Percentiles rank a stretch among this genome's conserved stretches.
Conservation (phyloP, 2,797 vertebrate species). For the Schizopygopsis pylzovi region DNA sequence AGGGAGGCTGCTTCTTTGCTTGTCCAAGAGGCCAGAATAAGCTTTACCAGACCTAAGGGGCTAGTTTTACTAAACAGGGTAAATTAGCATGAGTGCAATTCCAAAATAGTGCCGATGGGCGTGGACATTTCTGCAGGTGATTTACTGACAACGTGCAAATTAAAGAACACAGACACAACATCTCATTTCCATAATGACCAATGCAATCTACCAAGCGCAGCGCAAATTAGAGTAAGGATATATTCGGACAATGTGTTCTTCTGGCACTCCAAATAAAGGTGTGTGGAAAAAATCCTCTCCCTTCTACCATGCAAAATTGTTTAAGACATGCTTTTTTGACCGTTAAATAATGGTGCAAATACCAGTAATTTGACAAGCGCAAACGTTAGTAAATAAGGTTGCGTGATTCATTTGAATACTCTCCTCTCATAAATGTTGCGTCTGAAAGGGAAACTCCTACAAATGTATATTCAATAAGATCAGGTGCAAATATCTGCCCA, state of each 20-base stretch:
- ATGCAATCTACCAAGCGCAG: no score
- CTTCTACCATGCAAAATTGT: neutral
- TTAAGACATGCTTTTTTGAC: neutral
- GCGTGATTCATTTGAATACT: neutral
- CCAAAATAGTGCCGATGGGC: neutral
- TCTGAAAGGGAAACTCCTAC: neutral
- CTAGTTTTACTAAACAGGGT: no score
- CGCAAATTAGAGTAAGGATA: no score
- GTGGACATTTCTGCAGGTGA: no score
- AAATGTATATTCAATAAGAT: neutral
- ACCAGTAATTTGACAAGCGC: neutral
- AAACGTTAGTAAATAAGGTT: neutral
- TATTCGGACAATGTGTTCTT: neutral
- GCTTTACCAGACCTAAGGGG: neutral
- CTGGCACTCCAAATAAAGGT: neutral
- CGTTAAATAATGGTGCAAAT: neutral
- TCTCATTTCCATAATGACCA: no score
- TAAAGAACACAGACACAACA: no score
- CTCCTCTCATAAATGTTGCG: neutral
- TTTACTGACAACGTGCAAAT: no score
- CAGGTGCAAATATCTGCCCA: neutral
- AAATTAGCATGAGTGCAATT: no score
- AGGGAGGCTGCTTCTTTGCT: neutral
- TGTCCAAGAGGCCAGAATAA: neutral
- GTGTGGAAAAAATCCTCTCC: neutral